Evolutionary conservation across 2,888 invertebrate genomes (phyloP).

Genomic region (Brassicogethes aeneus): DNA sequence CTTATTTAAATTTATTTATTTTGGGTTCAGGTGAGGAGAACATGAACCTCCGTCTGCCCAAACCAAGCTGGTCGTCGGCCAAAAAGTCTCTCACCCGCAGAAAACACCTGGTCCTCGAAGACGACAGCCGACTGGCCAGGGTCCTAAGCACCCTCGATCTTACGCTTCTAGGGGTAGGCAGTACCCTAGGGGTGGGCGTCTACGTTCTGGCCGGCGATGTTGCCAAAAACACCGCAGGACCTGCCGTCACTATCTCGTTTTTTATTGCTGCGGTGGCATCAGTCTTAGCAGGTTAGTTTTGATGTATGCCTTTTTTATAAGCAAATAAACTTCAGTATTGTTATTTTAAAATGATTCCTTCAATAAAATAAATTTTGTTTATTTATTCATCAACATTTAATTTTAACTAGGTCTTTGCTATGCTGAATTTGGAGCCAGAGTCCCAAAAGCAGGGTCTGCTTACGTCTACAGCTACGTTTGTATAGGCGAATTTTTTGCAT

Average conservation of each 20-base stretch:
- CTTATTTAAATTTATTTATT: no score
- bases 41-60: conserved; percentile 16
- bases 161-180: conserved; percentile 73
- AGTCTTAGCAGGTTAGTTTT: conserved; percentile 65
- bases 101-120: conserved; percentile 38
- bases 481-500: conserved; percentile 85
- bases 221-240: conserved; percentile 72
- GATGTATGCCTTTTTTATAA: no score
- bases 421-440: conserved; percentile 84
- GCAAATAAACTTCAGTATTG: conserved; percentile 2
- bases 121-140: conserved; percentile 51
- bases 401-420: conserved; percentile 85
- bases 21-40: conserved; percentile 13
- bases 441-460: conserved; percentile 85
- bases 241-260: conserved; percentile 79
- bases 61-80: conserved; percentile 26
- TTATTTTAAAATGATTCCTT: conserved; percentile 1
- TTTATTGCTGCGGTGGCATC: conserved; percentile 87
- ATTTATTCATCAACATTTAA: no score
- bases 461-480: conserved; percentile 92
- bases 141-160: conserved; percentile 75
- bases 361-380: conserved; percentile 2
- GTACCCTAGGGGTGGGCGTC: conserved; percentile 82
- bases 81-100: conserved; percentile 35
- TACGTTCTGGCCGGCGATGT: conserved; percentile 84